Evolutionary conservation across 2,888 invertebrate genomes (phyloP).

Genomic region (Caenorhabditis macrosperma): DNA sequence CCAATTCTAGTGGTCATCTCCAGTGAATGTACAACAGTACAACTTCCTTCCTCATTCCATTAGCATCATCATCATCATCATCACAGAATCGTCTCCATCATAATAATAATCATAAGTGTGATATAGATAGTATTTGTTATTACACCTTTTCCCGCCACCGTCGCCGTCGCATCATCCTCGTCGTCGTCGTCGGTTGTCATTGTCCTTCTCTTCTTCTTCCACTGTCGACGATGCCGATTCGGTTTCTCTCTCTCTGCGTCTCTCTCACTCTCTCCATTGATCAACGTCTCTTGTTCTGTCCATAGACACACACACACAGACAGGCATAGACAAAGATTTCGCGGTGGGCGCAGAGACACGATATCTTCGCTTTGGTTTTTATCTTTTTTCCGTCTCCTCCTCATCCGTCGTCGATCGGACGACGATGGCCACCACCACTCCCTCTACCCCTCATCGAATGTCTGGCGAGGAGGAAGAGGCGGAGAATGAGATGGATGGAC

Average conservation of each 20-base stretch:
- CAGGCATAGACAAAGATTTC: too few species aligned
- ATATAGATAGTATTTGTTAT: constrained; percentile 42
- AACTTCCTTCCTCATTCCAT: neutral
- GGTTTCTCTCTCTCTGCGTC: neutral
- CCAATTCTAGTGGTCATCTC: too few species aligned
- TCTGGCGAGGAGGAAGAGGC: too few species aligned
- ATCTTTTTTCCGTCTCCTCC: too few species aligned
- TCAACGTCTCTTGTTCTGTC: neutral
- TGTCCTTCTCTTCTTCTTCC: neutral
- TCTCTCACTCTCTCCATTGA: neutral
- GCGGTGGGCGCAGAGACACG: too few species aligned
- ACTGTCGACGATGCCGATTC: neutral
- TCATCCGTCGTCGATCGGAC: too few species aligned
- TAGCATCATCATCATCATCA: too few species aligned
- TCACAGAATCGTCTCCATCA: neutral
- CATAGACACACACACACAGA: neutral
- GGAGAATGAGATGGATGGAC: too few species aligned
- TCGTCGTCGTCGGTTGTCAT: too few species aligned
- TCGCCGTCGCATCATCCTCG: neutral
- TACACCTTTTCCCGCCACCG: constrained; percentile 17
- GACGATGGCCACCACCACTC: too few species aligned
- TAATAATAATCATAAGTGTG: neutral
- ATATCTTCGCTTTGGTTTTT: neutral
- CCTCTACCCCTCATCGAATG: too few species aligned
- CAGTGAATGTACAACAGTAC: too few species aligned